phyloP scores from a whole-genome alignment of 2,888 invertebrate species.

The Pyrrhia umbra region DNA sequence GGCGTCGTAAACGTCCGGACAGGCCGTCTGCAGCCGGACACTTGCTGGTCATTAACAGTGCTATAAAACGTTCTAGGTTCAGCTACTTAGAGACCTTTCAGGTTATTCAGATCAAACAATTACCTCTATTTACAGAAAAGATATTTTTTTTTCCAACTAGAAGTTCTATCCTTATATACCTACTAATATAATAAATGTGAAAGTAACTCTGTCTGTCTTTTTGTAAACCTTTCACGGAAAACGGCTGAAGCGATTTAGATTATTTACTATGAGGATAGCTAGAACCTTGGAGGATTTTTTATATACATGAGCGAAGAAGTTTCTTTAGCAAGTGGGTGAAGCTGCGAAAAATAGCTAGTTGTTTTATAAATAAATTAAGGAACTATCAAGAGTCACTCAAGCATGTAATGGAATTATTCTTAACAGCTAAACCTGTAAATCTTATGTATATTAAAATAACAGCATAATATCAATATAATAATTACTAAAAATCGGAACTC shows the following conservation, averaged over 20 bases:
- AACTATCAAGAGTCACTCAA: not conserved
- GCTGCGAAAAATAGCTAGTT: no score
- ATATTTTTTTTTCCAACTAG: not conserved
- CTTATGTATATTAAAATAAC: not conserved
- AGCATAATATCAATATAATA: constrained; percentile 20
- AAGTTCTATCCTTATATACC: no score
- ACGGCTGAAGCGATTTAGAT: no score
- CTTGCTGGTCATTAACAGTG: constrained; percentile 57
- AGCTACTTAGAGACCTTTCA: not conserved
- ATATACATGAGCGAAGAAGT: no score
- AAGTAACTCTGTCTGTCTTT: no score
- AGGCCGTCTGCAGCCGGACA: constrained; percentile 53
- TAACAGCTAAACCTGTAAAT: not conserved
- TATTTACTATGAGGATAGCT: no score
- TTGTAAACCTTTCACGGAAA: no score
- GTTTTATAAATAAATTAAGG: no score
- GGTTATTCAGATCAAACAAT: constrained; percentile 7
- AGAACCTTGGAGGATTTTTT: no score
- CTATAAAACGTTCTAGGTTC: constrained; percentile 49
- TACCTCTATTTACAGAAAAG: not conserved
- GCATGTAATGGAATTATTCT: not conserved
- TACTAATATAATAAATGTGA: no score
- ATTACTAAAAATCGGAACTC: constrained; percentile 29
- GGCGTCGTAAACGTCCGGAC: constrained; percentile 65
- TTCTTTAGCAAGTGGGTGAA: no score